Conservation (phyloP, 1,140 invertebrate genomes). For the Bombus waltoni region DNA sequence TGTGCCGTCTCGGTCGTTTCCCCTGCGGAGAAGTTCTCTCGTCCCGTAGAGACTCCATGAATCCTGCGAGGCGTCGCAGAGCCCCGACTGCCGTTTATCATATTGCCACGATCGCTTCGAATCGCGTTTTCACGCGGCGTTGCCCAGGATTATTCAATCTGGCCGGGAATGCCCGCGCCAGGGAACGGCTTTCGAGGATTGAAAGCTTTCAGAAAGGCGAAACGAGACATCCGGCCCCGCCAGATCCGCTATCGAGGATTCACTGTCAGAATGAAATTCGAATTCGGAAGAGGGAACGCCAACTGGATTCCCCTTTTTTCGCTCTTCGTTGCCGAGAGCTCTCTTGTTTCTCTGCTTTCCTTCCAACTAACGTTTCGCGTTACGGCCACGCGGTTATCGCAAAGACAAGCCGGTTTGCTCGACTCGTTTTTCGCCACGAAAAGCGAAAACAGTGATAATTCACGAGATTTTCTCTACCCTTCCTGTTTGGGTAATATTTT, state of each 20-base stretch:
- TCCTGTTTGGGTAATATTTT: neutral
- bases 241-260: slow-evolving; percentile 30
- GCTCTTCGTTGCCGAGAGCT: slow-evolving; percentile 22
- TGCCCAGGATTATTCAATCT: slow-evolving; percentile 63
- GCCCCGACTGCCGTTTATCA: slow-evolving; percentile 55
- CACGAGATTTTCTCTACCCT: neutral
- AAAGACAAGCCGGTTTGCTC: neutral
- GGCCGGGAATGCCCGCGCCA: slow-evolving; percentile 55
- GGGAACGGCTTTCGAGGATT: slow-evolving; percentile 51
- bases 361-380: neutral
- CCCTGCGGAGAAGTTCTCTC: neutral
- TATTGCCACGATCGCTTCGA: slow-evolving; percentile 57
- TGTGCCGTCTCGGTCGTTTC: neutral
- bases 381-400: neutral
- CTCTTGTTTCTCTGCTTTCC: neutral
- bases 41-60: neutral
- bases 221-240: slow-evolving; percentile 38
- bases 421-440: neutral
- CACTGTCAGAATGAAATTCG: slow-evolving; percentile 39
- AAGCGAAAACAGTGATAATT: neutral
- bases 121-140: slow-evolving; percentile 55
- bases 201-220: slow-evolving; percentile 57
- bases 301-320: neutral
- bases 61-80: neutral
- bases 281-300: neutral